phyloP scores from a whole-genome alignment of 2,888 invertebrate genomes.

The Polydesmus complanatus region DNA sequence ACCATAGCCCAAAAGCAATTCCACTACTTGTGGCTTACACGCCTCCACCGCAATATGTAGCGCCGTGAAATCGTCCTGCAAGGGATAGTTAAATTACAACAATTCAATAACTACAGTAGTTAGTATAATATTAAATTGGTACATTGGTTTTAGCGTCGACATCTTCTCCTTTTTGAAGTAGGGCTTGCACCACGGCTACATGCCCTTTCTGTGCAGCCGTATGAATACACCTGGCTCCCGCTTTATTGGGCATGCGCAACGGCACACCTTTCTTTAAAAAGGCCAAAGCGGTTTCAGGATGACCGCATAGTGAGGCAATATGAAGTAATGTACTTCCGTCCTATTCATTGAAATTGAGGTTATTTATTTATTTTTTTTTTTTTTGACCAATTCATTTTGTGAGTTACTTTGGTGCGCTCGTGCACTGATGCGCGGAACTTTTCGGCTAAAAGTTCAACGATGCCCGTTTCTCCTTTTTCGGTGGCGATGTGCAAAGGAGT shows the following conservation, averaged over 20 bases:
- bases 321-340: slow-evolving; percentile 98
- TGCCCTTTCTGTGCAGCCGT: slow-evolving; percentile 95
- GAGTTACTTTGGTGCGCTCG: slow-evolving; percentile 62
- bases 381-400: neutral
- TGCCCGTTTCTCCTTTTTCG: slow-evolving; percentile 86
- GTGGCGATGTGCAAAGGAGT: slow-evolving; percentile 96
- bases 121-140: slow-evolving; percentile 30
- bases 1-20: slow-evolving; percentile 87
- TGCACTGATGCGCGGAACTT: slow-evolving; percentile 95
- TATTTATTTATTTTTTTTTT: slow-evolving; percentile 6
- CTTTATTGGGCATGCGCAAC: slow-evolving; percentile 98
- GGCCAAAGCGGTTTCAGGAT: slow-evolving; percentile 96
- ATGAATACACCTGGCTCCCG: slow-evolving; percentile 92
- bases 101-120: too few relatives aligned
- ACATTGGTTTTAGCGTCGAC: slow-evolving; percentile 92
- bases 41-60: slow-evolving; percentile 93
- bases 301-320: slow-evolving; percentile 91
- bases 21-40: slow-evolving; percentile 85
- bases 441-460: slow-evolving; percentile 90
- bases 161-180: slow-evolving; percentile 89
- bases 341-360: slow-evolving; percentile 17
- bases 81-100: slow-evolving; percentile 18
- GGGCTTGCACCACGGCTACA: slow-evolving; percentile 88
- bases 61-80: slow-evolving; percentile 91
- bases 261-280: slow-evolving; percentile 97